phyloP scores from a whole-genome alignment of 92 coral and sea anemone species.

The Epizoanthus fatuus region DNA sequence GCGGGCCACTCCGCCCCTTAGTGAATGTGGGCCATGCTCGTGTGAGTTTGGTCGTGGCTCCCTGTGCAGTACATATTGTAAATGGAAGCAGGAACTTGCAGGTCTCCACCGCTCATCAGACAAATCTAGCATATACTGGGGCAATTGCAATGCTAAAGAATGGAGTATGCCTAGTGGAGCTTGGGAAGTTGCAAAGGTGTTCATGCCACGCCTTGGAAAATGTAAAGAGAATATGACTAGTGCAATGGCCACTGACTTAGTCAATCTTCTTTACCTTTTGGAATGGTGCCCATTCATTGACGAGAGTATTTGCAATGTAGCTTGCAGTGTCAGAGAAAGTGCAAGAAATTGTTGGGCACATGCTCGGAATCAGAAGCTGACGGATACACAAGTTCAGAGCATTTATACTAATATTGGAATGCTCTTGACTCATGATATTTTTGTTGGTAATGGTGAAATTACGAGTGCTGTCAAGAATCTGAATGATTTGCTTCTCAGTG shows the following conservation, averaged over 20 bases:
- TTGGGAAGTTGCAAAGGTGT: conserved; percentile 14
- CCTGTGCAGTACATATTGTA: neutral
- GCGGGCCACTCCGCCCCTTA: neutral
- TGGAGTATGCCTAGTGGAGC: neutral
- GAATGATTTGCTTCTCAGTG: conserved; percentile 14
- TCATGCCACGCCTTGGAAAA: neutral
- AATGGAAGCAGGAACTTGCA: neutral
- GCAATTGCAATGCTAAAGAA: neutral
- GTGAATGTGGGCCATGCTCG: neutral
- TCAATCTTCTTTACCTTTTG: neutral
- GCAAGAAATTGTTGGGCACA: conserved; percentile 18
- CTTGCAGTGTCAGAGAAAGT: too few relatives aligned
- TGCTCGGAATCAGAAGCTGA: neutral
- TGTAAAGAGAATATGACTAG: conserved; percentile 5
- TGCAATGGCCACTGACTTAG: conserved; percentile 14
- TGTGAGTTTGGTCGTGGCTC: neutral
- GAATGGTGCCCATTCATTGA: neutral
- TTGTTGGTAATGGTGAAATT: neutral
- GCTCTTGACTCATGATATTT: conserved; percentile 12
- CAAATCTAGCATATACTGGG: too few relatives aligned
- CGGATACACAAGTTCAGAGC: neutral
- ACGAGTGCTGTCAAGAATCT: neutral
- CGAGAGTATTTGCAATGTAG: neutral
- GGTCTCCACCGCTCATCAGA: neutral
- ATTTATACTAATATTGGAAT: neutral